Conservation (phyloP, 35 echinoderm and acorn worm species). For the Acanthaster planci region DNA sequence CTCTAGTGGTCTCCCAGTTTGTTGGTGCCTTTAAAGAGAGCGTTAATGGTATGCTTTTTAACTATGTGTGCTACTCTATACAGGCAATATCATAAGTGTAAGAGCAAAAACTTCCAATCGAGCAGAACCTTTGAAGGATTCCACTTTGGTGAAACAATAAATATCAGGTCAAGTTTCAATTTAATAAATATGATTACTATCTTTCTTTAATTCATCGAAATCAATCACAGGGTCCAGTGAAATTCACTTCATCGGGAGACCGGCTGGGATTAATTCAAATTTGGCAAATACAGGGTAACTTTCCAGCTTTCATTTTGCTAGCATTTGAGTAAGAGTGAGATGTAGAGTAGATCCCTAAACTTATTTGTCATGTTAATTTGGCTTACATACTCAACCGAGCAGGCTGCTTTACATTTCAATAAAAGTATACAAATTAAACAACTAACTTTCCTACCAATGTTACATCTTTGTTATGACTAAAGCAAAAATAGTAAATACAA, state of each 20-base stretch:
- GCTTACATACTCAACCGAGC: not conserved
- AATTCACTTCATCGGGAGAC: conserved; percentile 29
- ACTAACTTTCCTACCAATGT: not conserved
- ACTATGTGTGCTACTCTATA: too few species aligned
- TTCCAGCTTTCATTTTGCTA: not conserved
- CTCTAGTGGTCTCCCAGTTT: too few species aligned
- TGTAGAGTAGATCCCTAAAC: not conserved
- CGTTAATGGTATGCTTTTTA: too few species aligned
- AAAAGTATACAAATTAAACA: not conserved
- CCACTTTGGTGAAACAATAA: too few species aligned
- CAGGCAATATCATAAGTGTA: too few species aligned
- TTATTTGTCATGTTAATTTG: not conserved
- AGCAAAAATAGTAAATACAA: not conserved
- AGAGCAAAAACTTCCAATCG: too few species aligned
- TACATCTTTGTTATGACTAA: not conserved
- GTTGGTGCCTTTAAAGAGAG: too few species aligned
- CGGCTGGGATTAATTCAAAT: conserved; percentile 28
- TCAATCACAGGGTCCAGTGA: conserved; percentile 40
- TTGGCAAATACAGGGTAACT: conserved; percentile 44
- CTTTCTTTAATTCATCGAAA: too few species aligned
- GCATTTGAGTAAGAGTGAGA: not conserved
- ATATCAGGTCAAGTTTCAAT: too few species aligned
- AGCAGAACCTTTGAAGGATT: too few species aligned
- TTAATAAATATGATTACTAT: too few species aligned
- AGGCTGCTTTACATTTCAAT: not conserved